These are phyloP conservation scores for Cyclina sinensis DNA, from an alignment of 1,140 invertebrate genomes.

Conservation along the genomic window DNA sequence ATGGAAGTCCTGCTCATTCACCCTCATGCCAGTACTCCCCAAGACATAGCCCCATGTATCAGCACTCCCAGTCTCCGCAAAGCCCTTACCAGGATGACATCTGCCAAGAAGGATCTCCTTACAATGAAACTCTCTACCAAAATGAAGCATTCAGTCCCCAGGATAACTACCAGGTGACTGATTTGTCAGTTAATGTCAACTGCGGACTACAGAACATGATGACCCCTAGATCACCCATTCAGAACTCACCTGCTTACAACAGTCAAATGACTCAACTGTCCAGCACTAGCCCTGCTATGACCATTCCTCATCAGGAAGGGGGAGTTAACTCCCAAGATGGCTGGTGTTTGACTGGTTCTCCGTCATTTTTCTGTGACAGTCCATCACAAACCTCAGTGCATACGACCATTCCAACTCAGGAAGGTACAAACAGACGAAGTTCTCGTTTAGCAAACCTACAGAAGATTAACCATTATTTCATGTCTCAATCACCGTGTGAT, in stretches of 20 bases:
- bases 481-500: constrained; percentile 28
- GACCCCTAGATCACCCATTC: not conserved
- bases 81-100: constrained; percentile 40
- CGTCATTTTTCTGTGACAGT: constrained; percentile 54
- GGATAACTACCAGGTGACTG: constrained; percentile 51
- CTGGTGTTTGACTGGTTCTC: constrained; percentile 64
- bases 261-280: constrained; percentile 36
- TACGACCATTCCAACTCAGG: constrained; percentile 56
- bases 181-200: constrained; percentile 53
- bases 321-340: constrained; percentile 63
- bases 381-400: constrained; percentile 48
- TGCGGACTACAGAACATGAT: constrained; percentile 24
- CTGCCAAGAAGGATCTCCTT: constrained; percentile 49
- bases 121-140: constrained; percentile 32
- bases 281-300: constrained; percentile 50
- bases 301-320: constrained; percentile 68
- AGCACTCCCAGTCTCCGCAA: constrained; percentile 31
- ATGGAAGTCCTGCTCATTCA: constrained; percentile 37
- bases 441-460: constrained; percentile 37
- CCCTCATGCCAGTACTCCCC: constrained; percentile 57
- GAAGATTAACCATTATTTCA: constrained; percentile 56
- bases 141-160: constrained; percentile 47
- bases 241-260: constrained; percentile 41
- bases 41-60: constrained; percentile 56
- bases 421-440: constrained; percentile 47